A percentile compares a stretch with the other conserved stretches of the same genome.
Conservation (phyloP, 2,797 vertebrate species). For the Acropternis orthonyx region DNA sequence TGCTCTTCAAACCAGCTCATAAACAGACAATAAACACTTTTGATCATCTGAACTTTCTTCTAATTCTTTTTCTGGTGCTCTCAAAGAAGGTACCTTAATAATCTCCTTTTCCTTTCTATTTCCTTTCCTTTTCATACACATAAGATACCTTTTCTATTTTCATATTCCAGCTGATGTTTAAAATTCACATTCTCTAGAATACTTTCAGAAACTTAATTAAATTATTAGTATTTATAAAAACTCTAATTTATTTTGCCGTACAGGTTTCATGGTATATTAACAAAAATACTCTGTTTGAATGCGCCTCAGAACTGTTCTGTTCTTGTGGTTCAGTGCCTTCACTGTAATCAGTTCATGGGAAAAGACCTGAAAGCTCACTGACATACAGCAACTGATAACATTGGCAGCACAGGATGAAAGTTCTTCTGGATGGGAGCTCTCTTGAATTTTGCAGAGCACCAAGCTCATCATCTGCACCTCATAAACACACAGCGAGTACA, state of each 20-base stretch:
- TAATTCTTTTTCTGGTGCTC: not conserved
- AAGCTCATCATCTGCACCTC: slow-evolving; percentile 16
- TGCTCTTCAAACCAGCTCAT: not conserved
- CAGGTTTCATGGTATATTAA: not conserved
- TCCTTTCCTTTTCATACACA: not conserved
- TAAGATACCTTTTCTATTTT: not conserved
- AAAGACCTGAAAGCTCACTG: not conserved
- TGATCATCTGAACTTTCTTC: not conserved
- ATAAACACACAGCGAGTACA: not conserved
- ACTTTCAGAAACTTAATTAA: not conserved
- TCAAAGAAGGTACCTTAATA: not conserved
- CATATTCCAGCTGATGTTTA: not conserved
- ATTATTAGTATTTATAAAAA: not conserved
- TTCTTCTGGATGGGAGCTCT: not conserved
- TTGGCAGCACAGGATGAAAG: not conserved
- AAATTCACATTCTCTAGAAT: not conserved
- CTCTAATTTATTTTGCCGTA: not conserved
- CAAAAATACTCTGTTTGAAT: not conserved
- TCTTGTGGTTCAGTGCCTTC: not conserved
- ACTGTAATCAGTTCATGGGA: not conserved
- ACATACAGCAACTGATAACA: not conserved
- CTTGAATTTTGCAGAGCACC: not conserved
- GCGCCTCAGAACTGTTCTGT: not conserved
- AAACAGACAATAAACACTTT: not conserved
- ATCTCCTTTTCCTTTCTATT: not conserved